Evolutionary conservation across 2,888 invertebrate genomes (phyloP).

Genomic region (Cryptocheilus praepositus): DNA sequence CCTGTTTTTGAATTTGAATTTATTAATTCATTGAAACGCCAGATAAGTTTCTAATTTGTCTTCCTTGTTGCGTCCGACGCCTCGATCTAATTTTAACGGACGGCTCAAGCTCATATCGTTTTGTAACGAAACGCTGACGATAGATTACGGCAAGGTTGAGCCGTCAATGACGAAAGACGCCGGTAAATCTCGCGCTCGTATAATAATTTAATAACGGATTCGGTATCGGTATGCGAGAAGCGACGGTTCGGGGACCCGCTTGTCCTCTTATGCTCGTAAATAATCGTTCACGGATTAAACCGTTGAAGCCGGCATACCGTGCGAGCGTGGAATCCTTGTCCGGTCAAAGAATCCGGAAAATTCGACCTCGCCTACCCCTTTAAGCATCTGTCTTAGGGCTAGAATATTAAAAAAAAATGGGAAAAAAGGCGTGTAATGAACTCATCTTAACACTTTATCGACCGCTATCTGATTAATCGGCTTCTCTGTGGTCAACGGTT

Average conservation of each 20-base stretch:
- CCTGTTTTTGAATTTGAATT: too few relatives aligned
- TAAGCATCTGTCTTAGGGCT: conserved; percentile 30
- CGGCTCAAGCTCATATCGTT: too few relatives aligned
- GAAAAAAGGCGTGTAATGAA: neutral
- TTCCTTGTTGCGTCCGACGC: too few relatives aligned
- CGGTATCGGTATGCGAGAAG: conserved; percentile 46
- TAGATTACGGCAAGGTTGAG: conserved; percentile 40
- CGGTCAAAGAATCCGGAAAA: conserved; percentile 44
- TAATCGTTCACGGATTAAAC: conserved; percentile 68
- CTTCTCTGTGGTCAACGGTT: neutral
- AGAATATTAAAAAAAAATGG: neutral
- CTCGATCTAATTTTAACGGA: too few relatives aligned
- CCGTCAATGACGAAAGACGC: conserved; percentile 61
- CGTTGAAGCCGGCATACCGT: conserved; percentile 17
- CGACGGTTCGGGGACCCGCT: conserved; percentile 51
- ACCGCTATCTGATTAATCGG: too few relatives aligned
- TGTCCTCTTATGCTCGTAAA: conserved; percentile 67
- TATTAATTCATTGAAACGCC: too few relatives aligned
- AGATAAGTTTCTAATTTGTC: too few relatives aligned
- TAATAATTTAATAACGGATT: conserved; percentile 69
- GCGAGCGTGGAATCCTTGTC: conserved; percentile 31
- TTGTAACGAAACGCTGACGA: conserved; percentile 40
- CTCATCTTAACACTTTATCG: too few relatives aligned
- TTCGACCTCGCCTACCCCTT: conserved; percentile 35
- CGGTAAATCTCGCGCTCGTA: conserved; percentile 65